Percentiles rank a stretch among this genome's conserved stretches.
phyloP scores from a whole-genome alignment of 2,797 vertebrate species.

The Epinephelus coioides region DNA sequence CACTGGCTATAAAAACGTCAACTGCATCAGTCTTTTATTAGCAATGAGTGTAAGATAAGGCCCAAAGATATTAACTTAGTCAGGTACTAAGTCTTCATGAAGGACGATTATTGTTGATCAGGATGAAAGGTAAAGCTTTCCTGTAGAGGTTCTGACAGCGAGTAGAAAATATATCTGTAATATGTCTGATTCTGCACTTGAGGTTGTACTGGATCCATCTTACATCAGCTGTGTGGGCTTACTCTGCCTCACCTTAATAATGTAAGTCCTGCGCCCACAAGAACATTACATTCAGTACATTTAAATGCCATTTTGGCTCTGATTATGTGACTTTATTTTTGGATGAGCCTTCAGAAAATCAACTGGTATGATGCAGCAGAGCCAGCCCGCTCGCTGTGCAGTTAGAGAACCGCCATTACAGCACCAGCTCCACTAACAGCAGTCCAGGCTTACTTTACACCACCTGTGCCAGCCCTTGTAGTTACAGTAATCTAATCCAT shows the following conservation, averaged over 20 bases:
- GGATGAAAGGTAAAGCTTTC: not conserved
- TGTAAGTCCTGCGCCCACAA: not conserved
- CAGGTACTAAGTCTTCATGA: not conserved
- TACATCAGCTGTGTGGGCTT: not conserved
- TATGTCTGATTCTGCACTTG: not conserved
- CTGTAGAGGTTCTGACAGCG: not conserved
- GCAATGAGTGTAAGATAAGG: no score
- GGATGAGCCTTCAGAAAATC: constrained; percentile 10
- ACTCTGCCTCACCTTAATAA: not conserved
- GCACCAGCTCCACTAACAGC: constrained; percentile 24
- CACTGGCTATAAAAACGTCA: no score
- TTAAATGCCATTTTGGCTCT: not conserved
- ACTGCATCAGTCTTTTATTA: no score
- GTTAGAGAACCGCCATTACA: constrained; percentile 27
- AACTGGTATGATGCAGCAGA: constrained; percentile 16
- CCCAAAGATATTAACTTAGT: not conserved
- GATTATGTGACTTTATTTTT: not conserved
- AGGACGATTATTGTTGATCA: not conserved
- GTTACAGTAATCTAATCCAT: constrained; percentile 59
- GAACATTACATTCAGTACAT: not conserved
- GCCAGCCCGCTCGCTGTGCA: not conserved
- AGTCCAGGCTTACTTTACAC: not conserved
- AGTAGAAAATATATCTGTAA: not conserved
- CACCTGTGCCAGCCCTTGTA: not conserved
- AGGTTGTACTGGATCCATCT: not conserved